These are phyloP conservation scores for Pungitius pungitius DNA, from an alignment of 2,113 vertebrate genomes.

Conservation along the genomic window DNA sequence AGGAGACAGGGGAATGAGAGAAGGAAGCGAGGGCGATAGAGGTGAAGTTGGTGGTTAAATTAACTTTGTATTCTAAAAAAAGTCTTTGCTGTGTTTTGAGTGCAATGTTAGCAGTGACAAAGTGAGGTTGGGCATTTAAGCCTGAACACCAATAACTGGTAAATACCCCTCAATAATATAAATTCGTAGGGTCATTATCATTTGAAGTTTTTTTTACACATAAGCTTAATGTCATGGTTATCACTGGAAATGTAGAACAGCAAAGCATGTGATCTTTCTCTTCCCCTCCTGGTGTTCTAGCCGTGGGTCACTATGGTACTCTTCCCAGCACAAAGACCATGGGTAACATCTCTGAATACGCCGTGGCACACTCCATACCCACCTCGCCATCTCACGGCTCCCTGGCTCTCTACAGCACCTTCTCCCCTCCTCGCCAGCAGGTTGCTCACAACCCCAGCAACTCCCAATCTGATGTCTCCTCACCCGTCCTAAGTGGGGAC, in stretches of 20 bases:
- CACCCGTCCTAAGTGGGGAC: constrained; percentile 86
- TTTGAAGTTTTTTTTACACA: background rate
- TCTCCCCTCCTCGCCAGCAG: constrained; percentile 82
- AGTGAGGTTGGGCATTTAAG: background rate
- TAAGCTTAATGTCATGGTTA: background rate
- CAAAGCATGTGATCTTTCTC: background rate
- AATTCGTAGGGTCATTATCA: background rate
- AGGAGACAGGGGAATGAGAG: too few relatives aligned
- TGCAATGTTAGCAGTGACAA: too few relatives aligned
- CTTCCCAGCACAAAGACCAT: constrained; percentile 88
- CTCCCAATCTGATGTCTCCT: constrained; percentile 84
- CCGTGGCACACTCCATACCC: constrained; percentile 84
- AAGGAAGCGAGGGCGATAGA: too few relatives aligned
- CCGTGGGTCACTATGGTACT: constrained; percentile 82
- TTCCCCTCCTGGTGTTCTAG: constrained; percentile 9
- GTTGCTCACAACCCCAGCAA: constrained; percentile 68
- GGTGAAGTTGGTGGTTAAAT: too few relatives aligned
- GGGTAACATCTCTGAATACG: constrained; percentile 85
- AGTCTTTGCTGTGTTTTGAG: too few relatives aligned
- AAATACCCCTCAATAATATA: background rate
- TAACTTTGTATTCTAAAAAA: too few relatives aligned
- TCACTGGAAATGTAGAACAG: background rate
- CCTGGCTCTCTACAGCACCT: constrained; percentile 84
- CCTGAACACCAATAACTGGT: background rate
- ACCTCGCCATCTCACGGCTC: constrained; percentile 92